Conservation (phyloP, 2,113 vertebrate species). For the Bufo gargarizans region DNA sequence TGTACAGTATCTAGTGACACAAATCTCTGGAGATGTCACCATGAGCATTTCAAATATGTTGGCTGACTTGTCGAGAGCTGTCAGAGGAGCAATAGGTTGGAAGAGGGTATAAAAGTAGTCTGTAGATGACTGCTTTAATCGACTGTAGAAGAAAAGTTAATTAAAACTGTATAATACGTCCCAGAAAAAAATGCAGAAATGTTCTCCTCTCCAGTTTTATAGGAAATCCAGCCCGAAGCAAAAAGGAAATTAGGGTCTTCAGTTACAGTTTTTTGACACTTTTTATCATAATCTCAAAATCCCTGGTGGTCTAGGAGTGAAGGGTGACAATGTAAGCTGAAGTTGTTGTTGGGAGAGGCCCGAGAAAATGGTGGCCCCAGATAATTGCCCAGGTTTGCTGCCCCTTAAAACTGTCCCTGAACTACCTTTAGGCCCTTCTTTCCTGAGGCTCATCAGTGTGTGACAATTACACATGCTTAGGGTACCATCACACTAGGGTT, state of each 20-base stretch:
- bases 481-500: too few species aligned
- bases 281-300: too few species aligned
- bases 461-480: too few species aligned
- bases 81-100: not conserved
- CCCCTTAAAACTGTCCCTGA: too few species aligned
- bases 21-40: not conserved
- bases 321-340: too few species aligned
- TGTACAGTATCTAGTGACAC: conserved; percentile 3
- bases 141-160: not conserved
- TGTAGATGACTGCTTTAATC: not conserved
- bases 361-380: too few species aligned
- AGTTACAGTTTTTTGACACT: too few species aligned
- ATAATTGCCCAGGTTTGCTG: too few species aligned
- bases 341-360: too few species aligned
- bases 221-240: not conserved
- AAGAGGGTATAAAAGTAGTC: not conserved
- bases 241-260: not conserved
- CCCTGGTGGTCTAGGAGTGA: too few species aligned
- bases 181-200: not conserved
- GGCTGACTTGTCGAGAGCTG: not conserved
- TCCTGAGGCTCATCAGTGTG: too few species aligned
- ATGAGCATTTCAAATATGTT: not conserved
- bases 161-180: not conserved
- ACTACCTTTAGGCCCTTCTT: too few species aligned
- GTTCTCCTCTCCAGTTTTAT: not conserved